Conservation (phyloP, 2,888 invertebrate species). For the Hylaea fasciaria region DNA sequence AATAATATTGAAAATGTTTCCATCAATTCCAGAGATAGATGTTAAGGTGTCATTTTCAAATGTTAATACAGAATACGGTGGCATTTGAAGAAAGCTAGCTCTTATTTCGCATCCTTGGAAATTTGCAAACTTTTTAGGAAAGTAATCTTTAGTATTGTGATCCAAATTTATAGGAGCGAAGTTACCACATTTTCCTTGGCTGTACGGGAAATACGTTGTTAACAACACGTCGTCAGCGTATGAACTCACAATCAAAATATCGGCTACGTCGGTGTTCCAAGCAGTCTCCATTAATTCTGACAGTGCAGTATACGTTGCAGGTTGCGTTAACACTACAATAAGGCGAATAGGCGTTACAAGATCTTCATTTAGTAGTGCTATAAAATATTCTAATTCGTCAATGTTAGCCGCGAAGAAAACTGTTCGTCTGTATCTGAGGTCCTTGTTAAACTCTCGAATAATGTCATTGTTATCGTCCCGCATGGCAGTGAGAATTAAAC, state of each 20-base stretch:
- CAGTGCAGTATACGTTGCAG: constrained; percentile 38
- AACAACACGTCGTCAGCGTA: constrained; percentile 41
- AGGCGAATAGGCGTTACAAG: constrained; percentile 50
- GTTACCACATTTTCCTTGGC: constrained; percentile 53
- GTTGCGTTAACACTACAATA: constrained; percentile 51
- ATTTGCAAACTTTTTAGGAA: constrained; percentile 60
- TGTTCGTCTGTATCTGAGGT: constrained; percentile 52
- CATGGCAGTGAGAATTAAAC: constrained; percentile 46
- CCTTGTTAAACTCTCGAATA: constrained; percentile 38
- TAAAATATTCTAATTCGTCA: constrained; percentile 52
- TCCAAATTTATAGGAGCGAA: constrained; percentile 49
- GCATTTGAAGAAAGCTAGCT: constrained; percentile 45
- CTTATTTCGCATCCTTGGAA: constrained; percentile 62
- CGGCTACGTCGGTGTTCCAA: constrained; percentile 58
- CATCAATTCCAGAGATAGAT: constrained; percentile 56
- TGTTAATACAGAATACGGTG: constrained; percentile 48
- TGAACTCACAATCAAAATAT: constrained; percentile 56
- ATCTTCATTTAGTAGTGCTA: constrained; percentile 46
- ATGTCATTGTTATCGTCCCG: constrained; percentile 32
- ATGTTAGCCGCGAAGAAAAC: constrained; percentile 53
- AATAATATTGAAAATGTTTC: constrained; percentile 47
- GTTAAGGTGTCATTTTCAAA: constrained; percentile 46
- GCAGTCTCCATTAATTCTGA: constrained; percentile 50
- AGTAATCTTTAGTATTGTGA: constrained; percentile 41
- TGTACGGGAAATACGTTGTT: constrained; percentile 62